Base-by-base conservation (phyloP, 2,113 vertebrate genomes). In the Ictalurus furcatus region DNA sequence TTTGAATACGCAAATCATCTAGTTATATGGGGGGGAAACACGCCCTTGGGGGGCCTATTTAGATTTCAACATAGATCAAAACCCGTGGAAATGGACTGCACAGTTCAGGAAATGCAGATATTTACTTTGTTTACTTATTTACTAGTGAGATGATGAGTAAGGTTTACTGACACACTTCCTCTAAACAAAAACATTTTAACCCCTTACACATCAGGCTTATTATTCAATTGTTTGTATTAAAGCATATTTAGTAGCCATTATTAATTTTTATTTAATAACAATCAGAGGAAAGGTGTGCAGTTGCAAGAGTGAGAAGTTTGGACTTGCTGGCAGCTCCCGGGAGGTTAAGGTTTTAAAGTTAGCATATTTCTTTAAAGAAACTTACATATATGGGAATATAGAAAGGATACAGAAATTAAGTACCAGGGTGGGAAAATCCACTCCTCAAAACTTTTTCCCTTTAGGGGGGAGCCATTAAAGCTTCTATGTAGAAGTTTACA, bases 51-150 rank as follows among this genome's bases (percentile, higher is more conserved):
- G 58, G 30, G 17, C 52, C 58, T 40, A 37, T 61, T 83, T 59
- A 23, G 30, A 59, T 59, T 37, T 19, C 34, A 84, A 40, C 30
- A 61, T 28, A 63, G 30, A 58, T 76, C 34, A 21, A 78, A 87
- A n/a, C 2, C 28, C 23, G 3, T 21, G 37, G 40, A 80, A 67
- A 14, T 17, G 37, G 28, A 63, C 23, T 37, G 12, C 28, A 14
- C 23, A 8, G 12, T 86, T 74, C 44, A 28, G 34, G 25, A 61
- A 81, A 56, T 28, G 16, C 11, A 76, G 25, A n/a, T 34, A 59
- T 74, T 86, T 74, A 52, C 61, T 85, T 69, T 71, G 65, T 48
- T 85, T 85, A 85, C 44, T 69, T 86, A 71, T 86, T 74, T 40
- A 59, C 67, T 37, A 28, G 30, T 40, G 2, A 87, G 9, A n/a